A percentile compares a stretch with the other conserved stretches of the same genome.
phyloP scores from a whole-genome alignment of 2,797 vertebrate species.

The Sebastiscus albofasciatus region DNA sequence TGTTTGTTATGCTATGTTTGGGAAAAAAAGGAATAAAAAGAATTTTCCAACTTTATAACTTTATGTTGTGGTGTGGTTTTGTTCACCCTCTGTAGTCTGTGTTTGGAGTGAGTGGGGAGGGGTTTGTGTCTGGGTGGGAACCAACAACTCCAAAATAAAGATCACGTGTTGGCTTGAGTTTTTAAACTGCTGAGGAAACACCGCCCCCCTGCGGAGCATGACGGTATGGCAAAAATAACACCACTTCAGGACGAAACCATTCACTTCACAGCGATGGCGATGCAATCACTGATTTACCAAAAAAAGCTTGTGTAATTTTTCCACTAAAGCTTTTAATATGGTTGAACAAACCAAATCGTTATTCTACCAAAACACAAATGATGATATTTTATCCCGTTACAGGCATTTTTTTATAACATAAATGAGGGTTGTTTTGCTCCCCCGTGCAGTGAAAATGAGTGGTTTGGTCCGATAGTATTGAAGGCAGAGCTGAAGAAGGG shows the following conservation, averaged over 20 bases:
- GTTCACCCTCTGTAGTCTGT: background rate
- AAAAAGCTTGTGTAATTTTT: fast-evolving
- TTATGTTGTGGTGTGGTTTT: background rate
- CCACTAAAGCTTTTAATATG: fast-evolving
- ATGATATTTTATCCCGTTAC: fast-evolving
- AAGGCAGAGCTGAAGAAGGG: conserved; percentile 74
- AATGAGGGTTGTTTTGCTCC: background rate
- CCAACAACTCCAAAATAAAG: conserved; percentile 62
- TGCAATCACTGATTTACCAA: background rate
- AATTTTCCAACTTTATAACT: background rate
- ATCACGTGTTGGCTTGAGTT: conserved; percentile 59
- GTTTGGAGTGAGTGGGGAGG: background rate
- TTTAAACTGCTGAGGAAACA: conserved; percentile 5
- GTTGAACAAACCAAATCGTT: fast-evolving
- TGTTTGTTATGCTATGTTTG: too few species aligned
- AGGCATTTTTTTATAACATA: fast-evolving
- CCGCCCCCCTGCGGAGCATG: conserved; percentile 27
- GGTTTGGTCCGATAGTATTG: conserved; percentile 82
- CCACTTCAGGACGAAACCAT: conserved; percentile 69
- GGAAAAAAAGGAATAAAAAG: too few species aligned
- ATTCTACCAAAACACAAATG: fast-evolving
- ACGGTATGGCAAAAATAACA: conserved; percentile 85
- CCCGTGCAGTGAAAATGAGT: conserved; percentile 33
- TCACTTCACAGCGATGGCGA: background rate
- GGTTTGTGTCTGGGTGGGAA: conserved; percentile 41